phyloP scores from a whole-genome alignment of 2,113 vertebrate species.

The Azemiops feae region DNA sequence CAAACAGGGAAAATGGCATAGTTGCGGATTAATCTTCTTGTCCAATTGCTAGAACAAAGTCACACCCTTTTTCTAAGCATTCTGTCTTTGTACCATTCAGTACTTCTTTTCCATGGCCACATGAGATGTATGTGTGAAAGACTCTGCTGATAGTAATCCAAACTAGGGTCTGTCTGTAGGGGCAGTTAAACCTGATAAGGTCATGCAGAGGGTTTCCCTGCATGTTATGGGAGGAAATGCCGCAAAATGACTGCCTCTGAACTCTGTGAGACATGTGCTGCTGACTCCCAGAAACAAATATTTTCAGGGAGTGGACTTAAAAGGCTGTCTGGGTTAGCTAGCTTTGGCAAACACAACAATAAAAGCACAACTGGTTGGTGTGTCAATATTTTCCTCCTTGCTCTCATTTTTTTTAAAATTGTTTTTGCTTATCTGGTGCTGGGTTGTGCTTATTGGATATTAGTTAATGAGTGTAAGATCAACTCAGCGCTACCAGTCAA shows the following conservation, averaged over 20 bases:
- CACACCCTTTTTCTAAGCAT: too few species aligned
- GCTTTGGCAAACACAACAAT: background rate
- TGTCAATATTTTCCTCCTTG: background rate
- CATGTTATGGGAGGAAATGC: too few species aligned
- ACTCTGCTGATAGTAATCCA: too few species aligned
- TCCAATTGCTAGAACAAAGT: background rate
- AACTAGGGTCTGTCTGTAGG: too few species aligned
- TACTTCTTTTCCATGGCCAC: too few species aligned
- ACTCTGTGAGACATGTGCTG: too few species aligned
- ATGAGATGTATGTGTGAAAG: too few species aligned
- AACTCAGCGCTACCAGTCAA: background rate
- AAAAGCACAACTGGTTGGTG: background rate
- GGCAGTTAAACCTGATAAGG: too few species aligned
- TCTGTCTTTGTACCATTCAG: too few species aligned
- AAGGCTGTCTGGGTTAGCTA: background rate
- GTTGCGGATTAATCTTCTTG: background rate
- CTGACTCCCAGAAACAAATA: background rate
- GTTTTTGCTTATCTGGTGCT: background rate
- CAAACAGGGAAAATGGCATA: background rate
- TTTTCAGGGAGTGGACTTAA: background rate
- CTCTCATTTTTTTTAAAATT: background rate
- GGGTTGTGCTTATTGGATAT: background rate
- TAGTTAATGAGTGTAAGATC: background rate
- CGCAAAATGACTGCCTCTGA: too few species aligned
- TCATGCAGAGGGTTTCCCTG: too few species aligned